A percentile compares a stretch with the other conserved stretches of the same genome.
Evolutionary conservation across 2,888 invertebrate genomes (phyloP).

Genomic region (Octodonta nipae): DNA sequence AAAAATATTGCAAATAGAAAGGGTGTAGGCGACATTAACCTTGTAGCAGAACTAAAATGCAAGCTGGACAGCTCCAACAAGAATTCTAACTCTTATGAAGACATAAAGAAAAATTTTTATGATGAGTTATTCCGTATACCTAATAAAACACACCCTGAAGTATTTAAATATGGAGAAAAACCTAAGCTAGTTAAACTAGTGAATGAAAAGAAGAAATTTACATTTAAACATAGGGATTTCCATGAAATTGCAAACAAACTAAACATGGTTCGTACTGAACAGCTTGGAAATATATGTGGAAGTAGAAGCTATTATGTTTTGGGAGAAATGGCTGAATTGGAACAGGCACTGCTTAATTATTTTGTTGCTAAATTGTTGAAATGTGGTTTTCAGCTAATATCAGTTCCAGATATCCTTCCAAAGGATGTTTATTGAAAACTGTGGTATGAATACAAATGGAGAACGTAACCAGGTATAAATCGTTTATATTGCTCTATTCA

Average conservation of each 20-base stretch:
- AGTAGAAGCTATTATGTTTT: constrained; percentile 71
- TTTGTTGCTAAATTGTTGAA: constrained; percentile 50
- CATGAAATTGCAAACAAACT: constrained; percentile 50
- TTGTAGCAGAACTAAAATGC: constrained; percentile 39
- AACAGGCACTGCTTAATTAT: constrained; percentile 69
- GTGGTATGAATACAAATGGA: constrained; percentile 71
- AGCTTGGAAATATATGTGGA: constrained; percentile 63
- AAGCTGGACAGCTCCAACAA: constrained; percentile 25
- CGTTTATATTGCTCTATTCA: too few species aligned
- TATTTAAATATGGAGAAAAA: constrained; percentile 44
- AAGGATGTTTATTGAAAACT: constrained; percentile 63
- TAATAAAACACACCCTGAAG: constrained; percentile 58
- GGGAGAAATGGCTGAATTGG: constrained; percentile 66
- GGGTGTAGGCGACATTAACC: constrained; percentile 51
- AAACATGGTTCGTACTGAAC: constrained; percentile 54
- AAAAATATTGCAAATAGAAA: constrained; percentile 53
- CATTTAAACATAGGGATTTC: constrained; percentile 44
- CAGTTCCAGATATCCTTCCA: constrained; percentile 82
- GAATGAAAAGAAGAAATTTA: constrained; percentile 40
- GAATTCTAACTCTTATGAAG: constrained; percentile 17
- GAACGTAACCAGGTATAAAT: constrained; percentile 67
- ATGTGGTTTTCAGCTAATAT: constrained; percentile 59
- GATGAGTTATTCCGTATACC: constrained; percentile 56
- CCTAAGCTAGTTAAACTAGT: constrained; percentile 44
- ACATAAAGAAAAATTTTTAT: constrained; percentile 33